Conservation (phyloP, 2,113 vertebrate genomes). For the Varanus salvator region DNA sequence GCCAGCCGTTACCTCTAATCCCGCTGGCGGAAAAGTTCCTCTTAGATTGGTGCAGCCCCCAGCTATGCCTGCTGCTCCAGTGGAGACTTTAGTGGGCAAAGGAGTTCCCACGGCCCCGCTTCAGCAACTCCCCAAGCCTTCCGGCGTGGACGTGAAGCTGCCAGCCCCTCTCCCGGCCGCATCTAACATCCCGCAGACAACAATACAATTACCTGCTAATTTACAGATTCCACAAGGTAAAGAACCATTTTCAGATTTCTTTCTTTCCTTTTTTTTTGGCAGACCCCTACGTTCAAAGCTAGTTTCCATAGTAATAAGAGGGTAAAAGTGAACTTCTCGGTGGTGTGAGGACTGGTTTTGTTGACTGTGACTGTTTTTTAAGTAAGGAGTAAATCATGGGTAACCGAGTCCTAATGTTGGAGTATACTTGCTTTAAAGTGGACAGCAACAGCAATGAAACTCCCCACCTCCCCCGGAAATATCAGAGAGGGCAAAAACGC, state of each 20-base stretch:
- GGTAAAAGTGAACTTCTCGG: neutral
- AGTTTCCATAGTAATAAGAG: neutral
- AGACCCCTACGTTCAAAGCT: too few relatives aligned
- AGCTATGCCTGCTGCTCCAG: constrained; percentile 1
- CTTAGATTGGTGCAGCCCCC: constrained; percentile 25
- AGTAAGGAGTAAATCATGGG: neutral
- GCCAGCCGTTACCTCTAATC: constrained; percentile 22
- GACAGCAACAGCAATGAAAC: neutral
- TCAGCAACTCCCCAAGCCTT: constrained; percentile 60
- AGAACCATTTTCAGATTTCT: neutral
- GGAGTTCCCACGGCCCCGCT: constrained; percentile 47
- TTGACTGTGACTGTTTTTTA: neutral
- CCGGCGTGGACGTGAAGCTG: constrained; percentile 66
- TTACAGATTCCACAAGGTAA: constrained; percentile 91
- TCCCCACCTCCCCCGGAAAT: neutral
- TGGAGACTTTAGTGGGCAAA: constrained; percentile 44
- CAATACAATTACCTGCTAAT: constrained; percentile 84
- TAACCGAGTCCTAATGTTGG: neutral
- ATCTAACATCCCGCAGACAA: constrained; percentile 67
- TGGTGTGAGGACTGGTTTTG: neutral
- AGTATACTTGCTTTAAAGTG: neutral
- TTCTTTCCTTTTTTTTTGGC: too few relatives aligned
- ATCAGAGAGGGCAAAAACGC: too few relatives aligned
- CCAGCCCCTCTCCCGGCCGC: constrained; percentile 68
- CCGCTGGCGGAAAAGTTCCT: constrained; percentile 44